Percentiles rank a stretch among this genome's conserved stretches.
phyloP scores from a whole-genome alignment of 2,888 invertebrate genomes.

The Synergus japonicus region DNA sequence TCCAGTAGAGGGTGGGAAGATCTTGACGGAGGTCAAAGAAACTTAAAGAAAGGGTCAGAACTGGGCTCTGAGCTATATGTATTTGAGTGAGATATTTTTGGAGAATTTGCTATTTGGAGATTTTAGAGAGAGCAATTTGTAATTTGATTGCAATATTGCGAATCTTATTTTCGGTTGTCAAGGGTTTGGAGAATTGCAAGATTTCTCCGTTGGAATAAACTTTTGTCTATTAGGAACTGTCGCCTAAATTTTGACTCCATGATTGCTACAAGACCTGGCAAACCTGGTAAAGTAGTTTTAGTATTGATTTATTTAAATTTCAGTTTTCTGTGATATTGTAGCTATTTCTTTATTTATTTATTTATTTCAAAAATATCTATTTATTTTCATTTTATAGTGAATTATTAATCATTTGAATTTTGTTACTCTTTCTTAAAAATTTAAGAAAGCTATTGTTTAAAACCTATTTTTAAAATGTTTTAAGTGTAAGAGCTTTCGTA shows the following conservation, averaged over 20 bases:
- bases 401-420: neutral
- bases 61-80: constrained; percentile 36
- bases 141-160: constrained; percentile 20
- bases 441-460: neutral
- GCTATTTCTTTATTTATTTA: neutral
- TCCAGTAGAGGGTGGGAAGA: constrained; percentile 88
- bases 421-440: constrained; percentile 6
- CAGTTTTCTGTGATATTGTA: neutral
- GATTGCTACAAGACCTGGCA: no score
- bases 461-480: neutral
- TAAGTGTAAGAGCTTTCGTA: neutral
- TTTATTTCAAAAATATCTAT: neutral
- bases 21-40: constrained; percentile 77
- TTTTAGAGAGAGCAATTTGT: constrained; percentile 19
- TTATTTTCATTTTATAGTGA: neutral
- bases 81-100: constrained; percentile 35
- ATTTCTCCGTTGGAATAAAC: neutral
- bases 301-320: neutral
- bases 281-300: neutral
- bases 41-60: constrained; percentile 54
- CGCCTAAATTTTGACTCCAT: neutral
- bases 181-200: neutral
- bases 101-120: neutral
- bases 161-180: neutral
- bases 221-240: neutral